Evolutionary conservation across 2,888 invertebrate species (phyloP).

Genomic region (Andrena dorsata): DNA sequence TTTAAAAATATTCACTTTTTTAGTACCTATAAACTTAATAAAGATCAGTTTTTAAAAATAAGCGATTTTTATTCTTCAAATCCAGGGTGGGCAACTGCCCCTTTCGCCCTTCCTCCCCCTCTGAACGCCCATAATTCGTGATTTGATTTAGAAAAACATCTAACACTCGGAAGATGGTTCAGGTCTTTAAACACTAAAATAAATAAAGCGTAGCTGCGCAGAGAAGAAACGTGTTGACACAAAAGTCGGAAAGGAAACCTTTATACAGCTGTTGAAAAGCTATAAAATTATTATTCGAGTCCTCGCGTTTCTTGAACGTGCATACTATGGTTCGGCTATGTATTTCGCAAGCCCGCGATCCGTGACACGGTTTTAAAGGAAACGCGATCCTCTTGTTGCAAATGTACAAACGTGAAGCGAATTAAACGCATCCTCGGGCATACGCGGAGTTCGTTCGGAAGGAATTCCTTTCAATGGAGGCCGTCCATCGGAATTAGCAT

Average conservation of each 20-base stretch:
- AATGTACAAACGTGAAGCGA: conserved; percentile 45
- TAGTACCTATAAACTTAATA: too few relatives aligned
- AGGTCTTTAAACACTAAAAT: too few relatives aligned
- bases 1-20: too few relatives aligned
- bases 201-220: background rate
- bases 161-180: too few relatives aligned
- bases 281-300: conserved; percentile 23
- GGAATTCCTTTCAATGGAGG: conserved; percentile 53
- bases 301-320: background rate
- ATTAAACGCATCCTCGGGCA: conserved; percentile 44
- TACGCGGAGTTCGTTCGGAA: conserved; percentile 7
- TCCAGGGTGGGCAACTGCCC: too few relatives aligned
- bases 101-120: too few relatives aligned
- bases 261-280: background rate
- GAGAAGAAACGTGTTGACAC: background rate
- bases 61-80: too few relatives aligned
- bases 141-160: too few relatives aligned
- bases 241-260: background rate
- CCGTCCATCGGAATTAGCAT: conserved; percentile 67
- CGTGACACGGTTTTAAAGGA: conserved; percentile 57
- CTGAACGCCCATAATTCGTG: too few relatives aligned
- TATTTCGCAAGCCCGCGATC: conserved; percentile 57
- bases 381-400: conserved; percentile 17
- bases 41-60: too few relatives aligned
- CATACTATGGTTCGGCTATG: background rate